Evolutionary conservation across 2,113 vertebrate species (phyloP).

Genomic region (Fulmarus glacialis): DNA sequence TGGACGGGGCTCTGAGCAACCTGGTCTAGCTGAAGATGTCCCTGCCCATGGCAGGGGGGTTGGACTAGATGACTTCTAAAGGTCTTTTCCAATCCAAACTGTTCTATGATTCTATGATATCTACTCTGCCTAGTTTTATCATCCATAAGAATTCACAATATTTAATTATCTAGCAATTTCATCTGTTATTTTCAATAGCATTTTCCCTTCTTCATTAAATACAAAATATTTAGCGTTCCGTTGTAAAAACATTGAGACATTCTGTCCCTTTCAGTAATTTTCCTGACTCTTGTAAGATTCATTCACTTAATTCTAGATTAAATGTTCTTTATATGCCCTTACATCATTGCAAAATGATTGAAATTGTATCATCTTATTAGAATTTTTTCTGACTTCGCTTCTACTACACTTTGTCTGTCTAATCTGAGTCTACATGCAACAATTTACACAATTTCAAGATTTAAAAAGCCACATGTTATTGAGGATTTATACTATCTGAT

Average conservation of each 20-base stretch:
- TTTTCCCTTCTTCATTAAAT: neutral
- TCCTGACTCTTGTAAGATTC: neutral
- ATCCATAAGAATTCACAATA: neutral
- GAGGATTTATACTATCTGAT: neutral
- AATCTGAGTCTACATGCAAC: neutral
- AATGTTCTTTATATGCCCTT: neutral
- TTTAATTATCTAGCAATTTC: neutral
- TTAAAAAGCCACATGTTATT: neutral
- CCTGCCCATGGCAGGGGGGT: too few species aligned
- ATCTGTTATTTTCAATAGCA: neutral
- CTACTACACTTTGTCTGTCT: neutral
- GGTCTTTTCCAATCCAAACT: too few species aligned
- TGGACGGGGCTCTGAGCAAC: too few species aligned
- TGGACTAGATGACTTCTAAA: too few species aligned
- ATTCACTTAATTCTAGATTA: neutral
- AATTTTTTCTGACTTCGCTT: neutral
- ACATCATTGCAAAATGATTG: neutral
- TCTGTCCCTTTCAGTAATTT: neutral
- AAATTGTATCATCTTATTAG: neutral
- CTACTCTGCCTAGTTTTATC: neutral
- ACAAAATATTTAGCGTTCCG: neutral
- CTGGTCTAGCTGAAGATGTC: too few species aligned
- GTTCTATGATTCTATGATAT: neutral
- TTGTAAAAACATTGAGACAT: neutral
- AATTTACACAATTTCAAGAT: neutral